These are phyloP conservation scores for Phalacrocorax brasilianus DNA, from an alignment of 2,113 vertebrate genomes.

Conservation along the genomic window DNA sequence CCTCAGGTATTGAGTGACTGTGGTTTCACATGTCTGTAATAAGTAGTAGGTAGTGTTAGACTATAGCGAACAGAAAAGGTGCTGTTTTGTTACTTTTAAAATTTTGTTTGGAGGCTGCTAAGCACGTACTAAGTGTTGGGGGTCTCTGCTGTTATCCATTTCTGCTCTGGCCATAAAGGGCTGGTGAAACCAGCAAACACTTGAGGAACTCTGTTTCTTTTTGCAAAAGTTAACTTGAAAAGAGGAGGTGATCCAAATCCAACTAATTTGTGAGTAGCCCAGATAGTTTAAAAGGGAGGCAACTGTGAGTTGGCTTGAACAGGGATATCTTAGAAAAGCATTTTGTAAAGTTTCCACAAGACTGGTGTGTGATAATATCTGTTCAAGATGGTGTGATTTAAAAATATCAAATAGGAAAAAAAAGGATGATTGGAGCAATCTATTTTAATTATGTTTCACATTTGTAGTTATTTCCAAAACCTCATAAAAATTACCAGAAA, in stretches of 20 bases:
- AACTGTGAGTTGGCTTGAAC: background rate
- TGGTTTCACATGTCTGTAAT: background rate
- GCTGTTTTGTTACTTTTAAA: background rate
- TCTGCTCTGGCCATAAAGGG: background rate
- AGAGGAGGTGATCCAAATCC: background rate
- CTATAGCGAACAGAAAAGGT: background rate
- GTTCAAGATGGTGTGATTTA: background rate
- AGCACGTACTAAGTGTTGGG: background rate
- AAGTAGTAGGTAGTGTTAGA: background rate
- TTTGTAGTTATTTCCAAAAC: slow-evolving; percentile 42
- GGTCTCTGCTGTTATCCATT: background rate
- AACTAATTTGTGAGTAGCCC: background rate
- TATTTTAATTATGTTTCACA: slow-evolving; percentile 25
- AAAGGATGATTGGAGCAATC: slow-evolving; percentile 8
- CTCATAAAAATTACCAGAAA: slow-evolving; percentile 25
- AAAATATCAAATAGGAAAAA: slow-evolving; percentile 33
- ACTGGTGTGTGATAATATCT: background rate
- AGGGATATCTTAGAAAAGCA: background rate
- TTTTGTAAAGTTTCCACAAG: background rate
- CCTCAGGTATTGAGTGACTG: background rate
- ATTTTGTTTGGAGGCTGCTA: background rate
- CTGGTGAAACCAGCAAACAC: background rate
- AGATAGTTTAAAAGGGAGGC: background rate
- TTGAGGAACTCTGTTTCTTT: background rate
- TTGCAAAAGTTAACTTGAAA: background rate